phyloP scores from a whole-genome alignment of 2,888 invertebrate genomes.

The Eledona agricola region DNA sequence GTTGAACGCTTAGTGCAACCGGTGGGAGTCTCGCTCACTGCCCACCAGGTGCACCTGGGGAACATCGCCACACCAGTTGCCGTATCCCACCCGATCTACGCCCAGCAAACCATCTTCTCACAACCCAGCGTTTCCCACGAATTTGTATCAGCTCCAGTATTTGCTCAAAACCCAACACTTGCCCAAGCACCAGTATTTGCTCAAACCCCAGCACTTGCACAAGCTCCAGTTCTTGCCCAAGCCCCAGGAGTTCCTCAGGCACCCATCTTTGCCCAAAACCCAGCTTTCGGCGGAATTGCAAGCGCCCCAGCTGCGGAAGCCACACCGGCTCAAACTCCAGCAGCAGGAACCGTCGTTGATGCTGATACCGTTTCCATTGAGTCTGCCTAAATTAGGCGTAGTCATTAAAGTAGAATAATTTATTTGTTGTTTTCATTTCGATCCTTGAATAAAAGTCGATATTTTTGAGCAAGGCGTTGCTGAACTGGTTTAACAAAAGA shows the following conservation, averaged over 20 bases:
- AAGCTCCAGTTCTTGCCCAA: constrained; percentile 19
- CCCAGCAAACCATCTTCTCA: constrained; percentile 24
- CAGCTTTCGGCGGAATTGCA: constrained; percentile 25
- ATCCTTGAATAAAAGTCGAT: background rate
- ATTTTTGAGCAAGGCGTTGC: no score
- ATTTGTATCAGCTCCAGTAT: constrained; percentile 4
- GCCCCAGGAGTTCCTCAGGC: no score
- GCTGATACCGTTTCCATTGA: constrained; percentile 53
- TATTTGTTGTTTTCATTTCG: background rate
- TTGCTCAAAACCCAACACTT: constrained; percentile 8
- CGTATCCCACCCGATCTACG: constrained; percentile 32
- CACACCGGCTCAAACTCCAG: constrained; percentile 37
- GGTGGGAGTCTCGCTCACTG: constrained; percentile 37
- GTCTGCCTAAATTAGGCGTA: constrained; percentile 48
- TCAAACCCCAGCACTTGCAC: constrained; percentile 17
- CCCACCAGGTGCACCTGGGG: constrained; percentile 37
- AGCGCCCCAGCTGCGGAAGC: constrained; percentile 28
- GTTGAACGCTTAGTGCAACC: constrained; percentile 46
- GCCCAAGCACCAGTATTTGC: constrained; percentile 8
- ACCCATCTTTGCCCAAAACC: constrained; percentile 15
- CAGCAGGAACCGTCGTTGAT: constrained; percentile 45
- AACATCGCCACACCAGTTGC: constrained; percentile 36
- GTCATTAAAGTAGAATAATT: constrained; percentile 1
- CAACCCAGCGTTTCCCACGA: constrained; percentile 28
- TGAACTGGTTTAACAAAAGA: no score